phyloP scores from a whole-genome alignment of 2,113 vertebrate genomes.

The Prietella phreatophila region DNA sequence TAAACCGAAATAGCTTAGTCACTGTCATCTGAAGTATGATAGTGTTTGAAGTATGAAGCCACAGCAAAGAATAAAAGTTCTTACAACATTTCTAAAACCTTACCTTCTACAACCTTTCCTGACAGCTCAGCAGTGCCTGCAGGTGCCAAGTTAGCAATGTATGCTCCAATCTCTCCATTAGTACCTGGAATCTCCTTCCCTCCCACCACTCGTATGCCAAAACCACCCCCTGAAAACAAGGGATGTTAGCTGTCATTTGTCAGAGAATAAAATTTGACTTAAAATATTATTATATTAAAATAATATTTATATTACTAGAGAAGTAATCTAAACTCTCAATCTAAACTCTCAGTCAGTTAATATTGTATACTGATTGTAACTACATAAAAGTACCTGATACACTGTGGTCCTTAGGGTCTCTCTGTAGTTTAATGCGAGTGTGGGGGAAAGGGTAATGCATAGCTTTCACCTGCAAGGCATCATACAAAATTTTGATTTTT shows the following conservation, averaged over 20 bases:
- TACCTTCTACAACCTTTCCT: conserved; percentile 90
- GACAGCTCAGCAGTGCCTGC: conserved; percentile 89
- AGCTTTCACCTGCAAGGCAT: conserved; percentile 79
- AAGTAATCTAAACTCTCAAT: background rate
- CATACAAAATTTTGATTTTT: conserved; percentile 1
- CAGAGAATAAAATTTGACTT: too few relatives aligned
- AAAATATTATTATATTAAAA: background rate
- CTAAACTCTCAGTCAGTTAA: background rate
- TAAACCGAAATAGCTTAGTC: background rate
- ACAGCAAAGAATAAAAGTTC: background rate
- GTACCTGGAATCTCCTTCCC: conserved; percentile 94
- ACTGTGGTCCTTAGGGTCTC: conserved; percentile 85
- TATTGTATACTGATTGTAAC: background rate
- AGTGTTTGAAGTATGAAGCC: background rate
- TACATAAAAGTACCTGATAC: conserved; percentile 35
- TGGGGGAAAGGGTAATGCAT: conserved; percentile 89
- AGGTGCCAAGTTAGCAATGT: conserved; percentile 89
- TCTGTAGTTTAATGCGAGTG: conserved; percentile 82
- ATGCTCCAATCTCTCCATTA: conserved; percentile 90
- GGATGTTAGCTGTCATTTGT: background rate
- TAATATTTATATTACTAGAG: background rate
- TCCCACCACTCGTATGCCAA: conserved; percentile 92
- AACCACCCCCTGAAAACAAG: conserved; percentile 80
- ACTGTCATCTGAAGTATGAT: background rate
- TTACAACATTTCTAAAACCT: conserved; percentile 51